Evolutionary conservation across 2,797 vertebrate genomes (phyloP), one percentile per base, ranked within the genome.

Genomic region (Bradypodion ventrale): DNA sequence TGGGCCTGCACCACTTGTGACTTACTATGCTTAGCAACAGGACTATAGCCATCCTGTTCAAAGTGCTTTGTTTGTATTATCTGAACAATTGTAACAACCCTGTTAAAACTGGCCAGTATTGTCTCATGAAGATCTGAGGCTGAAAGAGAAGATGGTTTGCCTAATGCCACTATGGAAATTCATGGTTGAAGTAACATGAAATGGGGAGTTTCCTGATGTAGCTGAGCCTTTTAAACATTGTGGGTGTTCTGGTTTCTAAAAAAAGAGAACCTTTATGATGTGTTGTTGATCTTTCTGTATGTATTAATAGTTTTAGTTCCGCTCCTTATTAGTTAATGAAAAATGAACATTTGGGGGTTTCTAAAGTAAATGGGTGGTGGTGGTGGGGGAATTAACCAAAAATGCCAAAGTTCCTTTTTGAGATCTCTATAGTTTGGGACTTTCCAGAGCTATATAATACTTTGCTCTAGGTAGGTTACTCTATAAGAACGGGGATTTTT

Each of bases 331-430:
- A 35, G 19, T 35, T 42, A 60, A 5, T 35, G 4, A 2, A 62
- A 69, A 7, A 6, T 8, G 7, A 62, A 35, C 1, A 60, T 21
- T 6, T 1, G 10, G 65, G 56, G 9, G 15, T 78, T 83, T 83
- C 66, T 16, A 44, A 72, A 87, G 75, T 59, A 83, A 37, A 90
- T 90, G 87, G n/a, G n/a, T n/a, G n/a, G n/a, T n/a, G n/a, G n/a
- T n/a, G n/a, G n/a, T n/a, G n/a, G 86, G 83, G 84, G 89, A 91
- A 93, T 63, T 42, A 59, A 15, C 62, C 86, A 78, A 25, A 16
- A 37, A 1, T 1, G 1, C 2, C 2, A 80, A 12, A 78, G 52
- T 84, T 76, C 40, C 25, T 65, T 75, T 75, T 6, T 74, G 5
- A 78, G 32, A 42, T 66, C 35, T 88, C 80, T 87, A n/a, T n/a